These are phyloP conservation scores for Cotesia chilonis DNA, from an alignment of 1,140 invertebrate species.

Conservation along the genomic window DNA sequence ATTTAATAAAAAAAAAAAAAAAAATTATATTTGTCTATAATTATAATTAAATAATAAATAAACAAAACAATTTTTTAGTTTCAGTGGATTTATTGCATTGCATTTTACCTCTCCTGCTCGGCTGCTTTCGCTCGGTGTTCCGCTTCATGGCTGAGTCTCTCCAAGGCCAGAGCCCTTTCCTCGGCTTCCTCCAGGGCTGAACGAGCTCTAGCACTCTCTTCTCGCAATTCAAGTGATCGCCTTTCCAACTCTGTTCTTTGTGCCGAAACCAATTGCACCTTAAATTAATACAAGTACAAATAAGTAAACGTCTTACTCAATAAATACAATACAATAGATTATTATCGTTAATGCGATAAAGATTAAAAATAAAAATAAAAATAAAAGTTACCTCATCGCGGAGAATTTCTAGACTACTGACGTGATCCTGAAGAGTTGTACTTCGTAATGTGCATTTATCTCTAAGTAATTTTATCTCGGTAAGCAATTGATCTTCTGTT, in stretches of 20 bases:
- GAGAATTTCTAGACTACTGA: conserved; percentile 86
- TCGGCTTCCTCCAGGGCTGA: conserved; percentile 86
- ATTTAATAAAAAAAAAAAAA: background rate
- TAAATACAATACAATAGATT: background rate
- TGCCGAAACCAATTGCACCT: conserved; percentile 83
- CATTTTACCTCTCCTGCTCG: conserved; percentile 64
- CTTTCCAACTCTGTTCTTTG: conserved; percentile 87
- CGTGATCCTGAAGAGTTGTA: conserved; percentile 79
- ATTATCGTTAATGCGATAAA: conserved; percentile 11
- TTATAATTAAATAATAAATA: background rate
- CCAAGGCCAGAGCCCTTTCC: conserved; percentile 85
- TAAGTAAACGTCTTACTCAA: background rate
- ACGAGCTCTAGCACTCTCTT: conserved; percentile 81
- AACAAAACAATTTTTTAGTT: conserved; percentile 1
- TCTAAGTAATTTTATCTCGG: conserved; percentile 81
- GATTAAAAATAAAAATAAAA: background rate
- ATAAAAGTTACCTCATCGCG: conserved; percentile 77
- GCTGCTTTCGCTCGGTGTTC: conserved; percentile 67
- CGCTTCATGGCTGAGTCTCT: conserved; percentile 86
- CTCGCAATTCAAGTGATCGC: conserved; percentile 74
- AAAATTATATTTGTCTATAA: background rate
- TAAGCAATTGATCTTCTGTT: conserved; percentile 80
- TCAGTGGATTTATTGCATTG: background rate
- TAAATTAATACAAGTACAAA: conserved; percentile 39
- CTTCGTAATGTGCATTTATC: conserved; percentile 86